phyloP scores from a whole-genome alignment of 2,888 invertebrate genomes.

The Salticus scenicus region DNA sequence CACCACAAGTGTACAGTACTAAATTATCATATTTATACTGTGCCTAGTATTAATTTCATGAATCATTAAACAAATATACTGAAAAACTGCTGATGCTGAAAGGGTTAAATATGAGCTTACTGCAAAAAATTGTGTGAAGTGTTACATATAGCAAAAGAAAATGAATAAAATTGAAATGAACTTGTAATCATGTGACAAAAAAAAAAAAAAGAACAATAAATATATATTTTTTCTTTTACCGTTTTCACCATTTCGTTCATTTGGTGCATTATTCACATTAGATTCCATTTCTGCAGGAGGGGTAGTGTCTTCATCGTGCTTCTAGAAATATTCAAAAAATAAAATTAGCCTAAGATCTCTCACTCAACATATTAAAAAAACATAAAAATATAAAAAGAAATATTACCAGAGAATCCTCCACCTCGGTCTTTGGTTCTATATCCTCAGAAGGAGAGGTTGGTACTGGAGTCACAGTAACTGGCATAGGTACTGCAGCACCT shows the following conservation, averaged over 20 bases:
- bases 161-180: no score
- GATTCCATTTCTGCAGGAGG: not conserved
- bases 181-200: no score
- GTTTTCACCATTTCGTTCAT: not conserved
- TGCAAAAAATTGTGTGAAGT: no score
- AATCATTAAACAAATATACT: no score
- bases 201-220: not conserved
- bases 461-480: constrained; percentile 28
- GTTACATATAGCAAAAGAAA: no score
- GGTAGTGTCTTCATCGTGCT: not conserved
- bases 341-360: no score
- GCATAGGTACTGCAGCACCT: constrained; percentile 26
- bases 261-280: not conserved
- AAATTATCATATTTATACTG: no score
- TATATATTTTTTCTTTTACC: no score
- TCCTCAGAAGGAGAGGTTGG: constrained; percentile 3
- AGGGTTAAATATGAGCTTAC: no score
- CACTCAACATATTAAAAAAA: not conserved
- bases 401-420: constrained; percentile 26
- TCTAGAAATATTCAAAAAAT: not conserved
- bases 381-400: not conserved
- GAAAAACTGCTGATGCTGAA: no score
- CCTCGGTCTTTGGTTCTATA: constrained; percentile 16
- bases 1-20: no score
- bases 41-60: no score